Evolutionary conservation across 2,113 vertebrate genomes (phyloP), one percentile per base, ranked within the genome.

Genomic region (Martes martes): DNA sequence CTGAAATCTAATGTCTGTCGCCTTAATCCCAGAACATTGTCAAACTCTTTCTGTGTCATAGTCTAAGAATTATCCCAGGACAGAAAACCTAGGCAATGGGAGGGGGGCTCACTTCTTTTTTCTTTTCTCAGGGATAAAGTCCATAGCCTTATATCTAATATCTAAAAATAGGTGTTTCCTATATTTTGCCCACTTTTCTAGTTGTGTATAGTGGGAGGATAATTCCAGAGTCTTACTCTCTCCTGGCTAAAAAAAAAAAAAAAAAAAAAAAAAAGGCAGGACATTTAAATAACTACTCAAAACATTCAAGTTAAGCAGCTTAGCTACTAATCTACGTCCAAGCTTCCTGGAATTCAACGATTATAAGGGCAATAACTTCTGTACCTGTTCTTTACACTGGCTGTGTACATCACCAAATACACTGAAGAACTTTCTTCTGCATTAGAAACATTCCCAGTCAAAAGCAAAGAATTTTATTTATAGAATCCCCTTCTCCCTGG

Each of bases 271-370:
- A 79, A 18, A n/a, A 39, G 14, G 13, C 47, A 85, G 21, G 55
- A 39, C 55, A 55, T 74, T 92, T 73, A 65, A 88, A 92, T 65
- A 92, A 92, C 23, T 55, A 74, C 81, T 94, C 15, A 92, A 87
- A 95, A 78, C 33, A 78, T 39, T 74, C 63, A 95, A 91, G 10
- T 80, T 90, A 87, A 87, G 19, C 52, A 67, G 73, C 47, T 88
- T 83, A 78, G 33, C 36, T 93, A 65, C 28, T 91, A 88, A 76
- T 36, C 74, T 88, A 57, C 67, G 74, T 96, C 47, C 83, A 71
- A 82, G n/a, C 18, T 79, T 79, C 76, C 24, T 59, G 7, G 50
- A 91, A 83, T 83, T 83, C n/a, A 92, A 84, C 88, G 52, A 91
- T 93, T 88, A 92, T 45, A 84, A 88, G 15, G 45, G 15, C 28